phyloP scores from a whole-genome alignment of 2,888 invertebrate species.

The Drosophila lutescens region DNA sequence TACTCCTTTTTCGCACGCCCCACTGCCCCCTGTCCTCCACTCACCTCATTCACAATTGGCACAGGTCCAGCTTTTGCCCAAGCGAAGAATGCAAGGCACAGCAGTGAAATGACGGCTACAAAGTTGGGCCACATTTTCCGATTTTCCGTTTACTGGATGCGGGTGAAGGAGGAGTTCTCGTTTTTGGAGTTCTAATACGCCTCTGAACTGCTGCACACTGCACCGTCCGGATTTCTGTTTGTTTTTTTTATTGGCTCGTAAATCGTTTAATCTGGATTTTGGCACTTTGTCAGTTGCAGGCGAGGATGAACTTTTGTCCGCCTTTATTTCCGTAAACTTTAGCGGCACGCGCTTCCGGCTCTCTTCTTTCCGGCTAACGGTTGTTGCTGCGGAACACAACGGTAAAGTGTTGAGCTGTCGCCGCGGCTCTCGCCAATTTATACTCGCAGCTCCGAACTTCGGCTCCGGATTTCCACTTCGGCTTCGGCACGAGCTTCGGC shows the following conservation, averaged over 20 bases:
- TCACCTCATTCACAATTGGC: slow-evolving; percentile 83
- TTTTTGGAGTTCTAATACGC: background rate
- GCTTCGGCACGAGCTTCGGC: slow-evolving; percentile 38
- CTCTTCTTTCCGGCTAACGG: slow-evolving; percentile 34
- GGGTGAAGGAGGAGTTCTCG: background rate
- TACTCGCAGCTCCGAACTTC: slow-evolving; percentile 53
- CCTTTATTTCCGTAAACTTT: slow-evolving; percentile 79
- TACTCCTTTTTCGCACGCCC: slow-evolving; percentile 1
- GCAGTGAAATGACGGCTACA: slow-evolving; percentile 59
- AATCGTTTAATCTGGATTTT: slow-evolving; percentile 50
- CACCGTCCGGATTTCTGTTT: slow-evolving; percentile 12
- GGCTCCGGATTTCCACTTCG: slow-evolving; percentile 62
- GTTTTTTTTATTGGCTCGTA: slow-evolving; percentile 33
- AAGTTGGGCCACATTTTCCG: slow-evolving; percentile 73
- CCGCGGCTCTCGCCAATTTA: slow-evolving; percentile 67
- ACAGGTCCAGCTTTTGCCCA: slow-evolving; percentile 80
- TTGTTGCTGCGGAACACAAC: slow-evolving; percentile 60
- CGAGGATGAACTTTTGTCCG: slow-evolving; percentile 48
- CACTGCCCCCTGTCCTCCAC: slow-evolving; percentile 25
- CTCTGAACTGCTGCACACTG: slow-evolving; percentile 39
- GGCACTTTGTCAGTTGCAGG: slow-evolving; percentile 47
- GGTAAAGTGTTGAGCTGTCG: slow-evolving; percentile 63
- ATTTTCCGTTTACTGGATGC: background rate
- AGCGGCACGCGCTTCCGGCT: slow-evolving; percentile 72
- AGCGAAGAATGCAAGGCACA: slow-evolving; percentile 65